These are phyloP conservation scores for Heliconius melpomene DNA, from an alignment of 1,140 invertebrate genomes.

Conservation along the genomic window DNA sequence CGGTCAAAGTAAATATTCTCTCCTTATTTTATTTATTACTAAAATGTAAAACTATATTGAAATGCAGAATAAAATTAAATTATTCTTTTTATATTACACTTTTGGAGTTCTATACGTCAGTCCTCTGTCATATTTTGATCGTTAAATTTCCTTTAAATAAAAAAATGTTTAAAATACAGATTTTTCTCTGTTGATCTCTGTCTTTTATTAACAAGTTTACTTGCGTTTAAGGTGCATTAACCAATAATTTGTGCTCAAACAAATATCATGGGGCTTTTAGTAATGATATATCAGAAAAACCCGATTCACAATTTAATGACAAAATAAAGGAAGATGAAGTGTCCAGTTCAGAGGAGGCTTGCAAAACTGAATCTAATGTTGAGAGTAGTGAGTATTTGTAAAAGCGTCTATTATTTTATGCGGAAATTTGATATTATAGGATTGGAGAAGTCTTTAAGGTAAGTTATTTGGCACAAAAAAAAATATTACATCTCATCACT, in stretches of 20 bases:
- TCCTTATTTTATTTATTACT: background rate
- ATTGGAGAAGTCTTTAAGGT: no score
- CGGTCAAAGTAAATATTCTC: slow-evolving; percentile 36
- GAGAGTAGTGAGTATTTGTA: slow-evolving; percentile 17
- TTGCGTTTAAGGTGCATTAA: slow-evolving; percentile 38
- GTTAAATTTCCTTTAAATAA: no score
- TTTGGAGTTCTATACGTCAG: no score
- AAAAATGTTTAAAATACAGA: no score
- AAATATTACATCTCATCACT: no score
- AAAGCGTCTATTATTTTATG: background rate
- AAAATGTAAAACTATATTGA: background rate
- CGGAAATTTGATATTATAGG: no score
- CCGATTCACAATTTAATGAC: slow-evolving; percentile 55
- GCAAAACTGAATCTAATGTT: slow-evolving; percentile 45
- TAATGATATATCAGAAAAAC: slow-evolving; percentile 45
- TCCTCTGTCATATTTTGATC: no score
- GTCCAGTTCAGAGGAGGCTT: slow-evolving; percentile 86
- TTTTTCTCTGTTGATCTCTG: no score
- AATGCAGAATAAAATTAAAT: slow-evolving; percentile 33
- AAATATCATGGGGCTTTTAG: slow-evolving; percentile 36
- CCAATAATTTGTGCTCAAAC: slow-evolving; percentile 30
- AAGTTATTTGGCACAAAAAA: no score
- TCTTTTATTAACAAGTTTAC: no score
- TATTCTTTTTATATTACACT: slow-evolving; percentile 13
- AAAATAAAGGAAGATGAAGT: slow-evolving; percentile 87